Percentiles rank a stretch among this genome's conserved stretches.
Evolutionary conservation across 2,888 invertebrate species (phyloP).

Genomic region (Tenthredo notha): DNA sequence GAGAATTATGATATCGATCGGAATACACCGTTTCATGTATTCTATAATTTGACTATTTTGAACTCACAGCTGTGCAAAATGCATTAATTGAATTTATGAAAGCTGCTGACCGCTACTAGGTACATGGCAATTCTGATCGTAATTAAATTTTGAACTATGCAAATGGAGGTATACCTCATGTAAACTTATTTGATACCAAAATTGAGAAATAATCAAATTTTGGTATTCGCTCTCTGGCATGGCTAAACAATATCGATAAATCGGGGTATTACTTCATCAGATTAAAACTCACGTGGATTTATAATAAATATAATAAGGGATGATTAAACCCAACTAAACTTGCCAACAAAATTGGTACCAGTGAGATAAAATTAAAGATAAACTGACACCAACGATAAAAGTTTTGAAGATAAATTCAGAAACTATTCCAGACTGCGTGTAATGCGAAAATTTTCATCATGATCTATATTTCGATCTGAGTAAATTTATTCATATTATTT

Average conservation of each 20-base stretch:
- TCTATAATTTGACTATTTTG: not conserved
- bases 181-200: not conserved
- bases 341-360: not conserved
- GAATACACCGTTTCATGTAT: not conserved
- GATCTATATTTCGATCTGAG: not conserved
- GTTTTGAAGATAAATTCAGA: not conserved
- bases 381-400: not conserved
- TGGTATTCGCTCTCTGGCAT: not conserved
- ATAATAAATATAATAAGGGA: constrained; percentile 2
- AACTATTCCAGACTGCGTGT: not conserved
- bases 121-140: not conserved
- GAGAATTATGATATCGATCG: not conserved
- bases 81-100: not conserved
- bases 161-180: not conserved
- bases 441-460: not conserved
- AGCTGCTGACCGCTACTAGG: not conserved
- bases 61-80: not conserved
- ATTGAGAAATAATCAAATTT: not conserved
- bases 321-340: not conserved
- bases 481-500: not conserved
- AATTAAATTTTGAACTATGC: constrained; percentile 1
- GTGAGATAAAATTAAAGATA: constrained; percentile 9
- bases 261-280: constrained; percentile 33
- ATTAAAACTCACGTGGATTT: constrained; percentile 5
- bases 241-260: not conserved